These are phyloP conservation scores for Phrynosoma blainvillii DNA, from an alignment of 2,113 vertebrate genomes.

Conservation along the genomic window DNA sequence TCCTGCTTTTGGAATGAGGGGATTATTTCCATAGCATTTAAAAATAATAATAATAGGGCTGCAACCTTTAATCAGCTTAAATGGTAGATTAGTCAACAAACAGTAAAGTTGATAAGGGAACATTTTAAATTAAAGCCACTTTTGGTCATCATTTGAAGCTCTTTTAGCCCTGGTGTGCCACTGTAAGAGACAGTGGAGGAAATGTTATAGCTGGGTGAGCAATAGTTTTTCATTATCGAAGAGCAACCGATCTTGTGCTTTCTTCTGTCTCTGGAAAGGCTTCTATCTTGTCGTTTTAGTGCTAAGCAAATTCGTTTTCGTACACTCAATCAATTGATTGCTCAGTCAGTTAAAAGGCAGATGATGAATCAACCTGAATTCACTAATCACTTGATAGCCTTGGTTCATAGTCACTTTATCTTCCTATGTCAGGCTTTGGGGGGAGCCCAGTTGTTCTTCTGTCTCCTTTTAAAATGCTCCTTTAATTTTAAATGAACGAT, in stretches of 20 bases:
- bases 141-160: slow-evolving; percentile 1
- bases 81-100: slow-evolving; percentile 5
- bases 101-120: not conserved
- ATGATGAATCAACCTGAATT: not conserved
- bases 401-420: not conserved
- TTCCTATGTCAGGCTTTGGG: not conserved
- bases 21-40: not conserved
- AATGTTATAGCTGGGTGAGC: not conserved
- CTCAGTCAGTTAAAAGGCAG: slow-evolving; percentile 7
- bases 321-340: not conserved
- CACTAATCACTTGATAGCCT: not conserved
- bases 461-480: not conserved
- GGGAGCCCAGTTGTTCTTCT: not conserved
- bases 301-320: slow-evolving; percentile 8
- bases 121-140: slow-evolving; percentile 21
- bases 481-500: not conserved
- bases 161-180: not conserved
- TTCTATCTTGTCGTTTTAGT: not conserved
- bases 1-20: not conserved
- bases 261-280: not conserved
- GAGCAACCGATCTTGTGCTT: slow-evolving; percentile 17
- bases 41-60: not conserved
- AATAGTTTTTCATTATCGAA: not conserved
- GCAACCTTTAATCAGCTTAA: slow-evolving; percentile 13
- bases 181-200: not conserved